phyloP scores from a whole-genome alignment of 2,888 invertebrate species.

The Stenichneumon culpator region DNA sequence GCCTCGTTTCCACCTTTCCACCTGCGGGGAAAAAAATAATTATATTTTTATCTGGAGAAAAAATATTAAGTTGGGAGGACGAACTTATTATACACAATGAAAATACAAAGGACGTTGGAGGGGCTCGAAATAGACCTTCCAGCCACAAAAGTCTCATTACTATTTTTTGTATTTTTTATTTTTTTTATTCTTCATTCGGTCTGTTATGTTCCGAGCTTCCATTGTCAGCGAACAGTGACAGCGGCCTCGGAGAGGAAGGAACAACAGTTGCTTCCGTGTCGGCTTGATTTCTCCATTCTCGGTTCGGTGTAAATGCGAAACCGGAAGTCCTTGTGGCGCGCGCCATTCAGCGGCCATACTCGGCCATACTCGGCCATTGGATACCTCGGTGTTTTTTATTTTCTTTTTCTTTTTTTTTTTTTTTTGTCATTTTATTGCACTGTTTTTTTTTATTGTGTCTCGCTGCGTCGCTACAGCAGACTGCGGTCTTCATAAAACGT shows the following conservation, averaged over 20 bases:
- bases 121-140: background rate
- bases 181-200: slow-evolving; percentile 10
- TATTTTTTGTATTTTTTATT: slow-evolving; percentile 30
- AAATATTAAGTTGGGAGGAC: slow-evolving; percentile 16
- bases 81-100: background rate
- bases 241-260: slow-evolving; percentile 27
- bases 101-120: background rate
- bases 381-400: background rate
- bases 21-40: slow-evolving; percentile 1
- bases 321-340: slow-evolving; percentile 32
- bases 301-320: slow-evolving; percentile 36
- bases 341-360: background rate
- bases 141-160: slow-evolving; percentile 14
- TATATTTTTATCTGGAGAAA: background rate
- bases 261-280: slow-evolving; percentile 35
- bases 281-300: slow-evolving; percentile 31
- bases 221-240: slow-evolving; percentile 2
- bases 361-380: background rate
- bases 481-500: background rate
- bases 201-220: background rate
- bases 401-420: background rate
- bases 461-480: too few species aligned
- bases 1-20: background rate
- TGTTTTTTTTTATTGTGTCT: too few species aligned
- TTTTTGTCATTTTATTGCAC: background rate